These are phyloP conservation scores for Eutrigla gurnardus DNA, from an alignment of 2,797 vertebrate species.

Conservation along the genomic window DNA sequence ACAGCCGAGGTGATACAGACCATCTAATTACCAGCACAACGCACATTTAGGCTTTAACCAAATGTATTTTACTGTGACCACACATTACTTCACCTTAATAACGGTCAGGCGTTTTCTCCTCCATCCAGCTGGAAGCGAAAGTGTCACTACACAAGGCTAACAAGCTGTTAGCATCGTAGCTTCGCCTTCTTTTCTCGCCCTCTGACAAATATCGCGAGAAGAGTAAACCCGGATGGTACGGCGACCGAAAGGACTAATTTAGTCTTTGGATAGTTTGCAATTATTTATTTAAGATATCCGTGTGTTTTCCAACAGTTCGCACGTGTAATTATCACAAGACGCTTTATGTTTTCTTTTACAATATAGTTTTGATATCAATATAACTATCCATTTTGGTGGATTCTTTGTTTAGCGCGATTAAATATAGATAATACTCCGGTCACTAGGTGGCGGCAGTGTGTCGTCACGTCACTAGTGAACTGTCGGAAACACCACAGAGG, in stretches of 20 bases:
- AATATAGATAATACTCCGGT: not conserved
- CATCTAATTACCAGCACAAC: not conserved
- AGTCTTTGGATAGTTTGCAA: not conserved
- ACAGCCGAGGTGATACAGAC: not conserved
- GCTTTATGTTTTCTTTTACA: accelerated
- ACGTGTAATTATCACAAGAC: accelerated
- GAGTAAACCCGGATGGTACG: not conserved
- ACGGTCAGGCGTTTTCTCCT: not conserved
- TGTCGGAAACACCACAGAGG: not conserved
- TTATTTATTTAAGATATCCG: not conserved
- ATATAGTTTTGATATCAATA: not conserved
- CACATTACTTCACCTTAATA: constrained; percentile 40
- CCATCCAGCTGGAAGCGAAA: constrained; percentile 19
- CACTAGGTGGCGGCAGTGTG: constrained; percentile 43
- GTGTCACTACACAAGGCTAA: constrained; percentile 35
- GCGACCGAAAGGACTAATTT: constrained; percentile 17
- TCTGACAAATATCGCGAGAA: constrained; percentile 52
- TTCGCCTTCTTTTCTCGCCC: not conserved
- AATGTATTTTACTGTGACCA: not conserved
- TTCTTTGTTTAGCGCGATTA: not conserved
- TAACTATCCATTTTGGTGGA: accelerated
- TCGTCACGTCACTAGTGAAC: accelerated
- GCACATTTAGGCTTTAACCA: accelerated
- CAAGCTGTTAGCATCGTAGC: constrained; percentile 41
- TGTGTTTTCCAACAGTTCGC: too few species aligned